A percentile compares a stretch with the other conserved stretches of the same genome.
Conservation (phyloP, 2,888 invertebrate species). For the Sepiola atlantica region DNA sequence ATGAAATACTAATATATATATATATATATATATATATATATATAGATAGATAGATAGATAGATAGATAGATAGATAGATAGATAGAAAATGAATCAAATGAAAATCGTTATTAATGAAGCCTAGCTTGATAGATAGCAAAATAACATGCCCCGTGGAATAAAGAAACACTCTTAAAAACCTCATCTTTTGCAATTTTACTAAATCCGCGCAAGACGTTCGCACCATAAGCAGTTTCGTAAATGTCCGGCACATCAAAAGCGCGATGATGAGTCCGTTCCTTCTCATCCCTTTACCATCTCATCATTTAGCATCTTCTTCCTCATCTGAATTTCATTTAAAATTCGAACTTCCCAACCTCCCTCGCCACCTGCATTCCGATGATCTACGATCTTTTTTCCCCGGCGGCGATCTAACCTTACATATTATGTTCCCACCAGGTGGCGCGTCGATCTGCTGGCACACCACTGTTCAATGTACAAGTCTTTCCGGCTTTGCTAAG, state of each 20-base stretch:
- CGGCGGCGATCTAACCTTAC: slow-evolving; percentile 32
- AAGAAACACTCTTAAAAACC: background rate
- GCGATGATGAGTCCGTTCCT: background rate
- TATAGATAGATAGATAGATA: no score
- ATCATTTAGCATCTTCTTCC: background rate
- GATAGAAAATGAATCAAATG: no score
- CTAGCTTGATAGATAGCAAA: background rate
- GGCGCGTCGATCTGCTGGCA: background rate
- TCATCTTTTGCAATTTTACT: background rate
- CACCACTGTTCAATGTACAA: background rate
- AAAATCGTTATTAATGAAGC: background rate
- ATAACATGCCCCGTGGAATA: background rate
- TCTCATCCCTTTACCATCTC: background rate
- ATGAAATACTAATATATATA: no score
- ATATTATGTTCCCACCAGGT: slow-evolving; percentile 12
- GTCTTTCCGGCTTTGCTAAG: slow-evolving; percentile 32
- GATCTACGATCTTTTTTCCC: background rate
- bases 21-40: no score
- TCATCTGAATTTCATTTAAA: background rate
- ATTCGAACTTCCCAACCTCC: background rate
- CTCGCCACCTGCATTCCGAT: background rate
- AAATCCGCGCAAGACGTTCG: background rate
- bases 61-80: no score
- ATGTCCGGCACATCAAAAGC: background rate
- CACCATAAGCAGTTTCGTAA: background rate